Evolutionary conservation across 2,888 invertebrate species (phyloP), one percentile per base, ranked within the genome.

Genomic region (Pachliopta kotzebuea): DNA sequence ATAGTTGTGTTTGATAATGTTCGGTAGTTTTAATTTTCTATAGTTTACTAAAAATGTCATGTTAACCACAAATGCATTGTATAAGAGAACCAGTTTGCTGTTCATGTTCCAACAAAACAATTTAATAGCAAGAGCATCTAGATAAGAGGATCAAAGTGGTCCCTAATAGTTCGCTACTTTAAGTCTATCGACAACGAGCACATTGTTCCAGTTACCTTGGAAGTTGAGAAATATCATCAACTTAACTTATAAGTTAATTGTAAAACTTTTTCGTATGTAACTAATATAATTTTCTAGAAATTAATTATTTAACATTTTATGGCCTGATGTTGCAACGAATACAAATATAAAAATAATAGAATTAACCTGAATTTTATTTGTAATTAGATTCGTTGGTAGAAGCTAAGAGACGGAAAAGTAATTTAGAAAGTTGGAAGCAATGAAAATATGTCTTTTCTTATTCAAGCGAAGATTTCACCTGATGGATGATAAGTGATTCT

Each of bases 61-160:
- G 7, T 45, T n/a, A 7, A 45, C n/a, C n/a, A 18, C 18, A 45
- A n/a, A 45, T 52, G n/a, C 50, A n/a, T 9, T 52, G 11, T 11
- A 21, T 11, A 52, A 66, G n/a, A 53, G 63, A 50, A 65, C 59
- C 60, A 52, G 29, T 69, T 66, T 67, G 63, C 57, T 63, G 65
- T 58, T 67, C 60, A 59, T 66, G 68, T 70, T 69, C 67, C 63
- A 70, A 71, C 76, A 74, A 77, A 71, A 71, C 76, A 74, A 78
- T 76, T 81, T 77, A 74, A 0, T 45, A n/a, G 75, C 72, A 71
- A 70, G 70, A 72, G 81, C 74, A 83, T 82, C 80, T 76, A 80
- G 76, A 79, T 86, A 87, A 86, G 86, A 85, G 84, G 87, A 86
- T 88, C 84, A 82, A 70, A 77, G 77, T 76, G 74, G 68, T 74